A percentile compares a stretch with the other conserved stretches of the same genome.
phyloP scores from a whole-genome alignment of 2,888 invertebrate species.

The Zhuqinia jingwanae region DNA sequence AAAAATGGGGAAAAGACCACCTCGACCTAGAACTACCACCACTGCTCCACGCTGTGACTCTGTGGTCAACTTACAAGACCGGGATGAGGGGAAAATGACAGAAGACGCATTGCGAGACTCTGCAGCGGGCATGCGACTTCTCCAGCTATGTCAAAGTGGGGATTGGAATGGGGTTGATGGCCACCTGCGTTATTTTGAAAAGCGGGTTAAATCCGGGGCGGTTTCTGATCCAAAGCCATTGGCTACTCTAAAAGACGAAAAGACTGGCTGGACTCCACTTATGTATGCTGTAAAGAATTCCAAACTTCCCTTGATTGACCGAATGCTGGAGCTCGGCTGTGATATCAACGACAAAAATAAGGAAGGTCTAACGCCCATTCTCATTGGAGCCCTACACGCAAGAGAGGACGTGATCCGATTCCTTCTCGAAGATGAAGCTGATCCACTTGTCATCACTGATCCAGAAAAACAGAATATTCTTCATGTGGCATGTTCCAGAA shows the following conservation, averaged over 20 bases:
- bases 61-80: too few relatives aligned
- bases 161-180: conserved; percentile 97
- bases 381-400: conserved; percentile 98
- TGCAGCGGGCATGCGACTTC: conserved; percentile 89
- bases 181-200: conserved; percentile 81
- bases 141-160: conserved; percentile 90
- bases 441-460: conserved; percentile 96
- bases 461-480: conserved; percentile 96
- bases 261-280: conserved; percentile 95
- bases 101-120: neutral
- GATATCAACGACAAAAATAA: conserved; percentile 92
- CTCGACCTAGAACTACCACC: too few relatives aligned
- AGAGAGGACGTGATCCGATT: conserved; percentile 86
- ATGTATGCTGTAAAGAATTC: conserved; percentile 99
- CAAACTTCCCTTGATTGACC: conserved; percentile 92
- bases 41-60: too few relatives aligned
- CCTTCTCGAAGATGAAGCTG: conserved; percentile 92
- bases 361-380: conserved; percentile 98
- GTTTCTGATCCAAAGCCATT: conserved; percentile 88
- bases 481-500: conserved; percentile 95
- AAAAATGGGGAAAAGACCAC: too few relatives aligned
- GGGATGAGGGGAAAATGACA: too few relatives aligned
- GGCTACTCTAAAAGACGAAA: conserved; percentile 87
- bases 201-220: conserved; percentile 86
- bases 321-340: conserved; percentile 95